Conservation (phyloP, 2,113 vertebrate species). For the Rattus norvegicus region GRCr8 NC_086033.1:102070501-102071000, state of each 20-base stretch:
- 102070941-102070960: neutral
- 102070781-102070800: neutral
- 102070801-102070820: neutral
- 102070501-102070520: neutral
- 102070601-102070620: neutral
- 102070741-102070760: neutral
- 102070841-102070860: neutral
- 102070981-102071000: neutral
- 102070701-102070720: neutral
- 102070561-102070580: neutral
- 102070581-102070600: neutral
- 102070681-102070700: neutral
- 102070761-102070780: no score
- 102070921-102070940: neutral
- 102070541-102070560: neutral
- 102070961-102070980: fast-evolving
- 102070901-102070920: neutral
- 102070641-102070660: neutral
- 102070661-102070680: neutral
- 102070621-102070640: neutral
- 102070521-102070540: neutral
- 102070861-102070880: neutral
- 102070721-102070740: neutral
- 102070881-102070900: neutral
- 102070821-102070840: neutral